Conservation (phyloP, 2,888 invertebrate species). For the Ectemnius lituratus region DNA sequence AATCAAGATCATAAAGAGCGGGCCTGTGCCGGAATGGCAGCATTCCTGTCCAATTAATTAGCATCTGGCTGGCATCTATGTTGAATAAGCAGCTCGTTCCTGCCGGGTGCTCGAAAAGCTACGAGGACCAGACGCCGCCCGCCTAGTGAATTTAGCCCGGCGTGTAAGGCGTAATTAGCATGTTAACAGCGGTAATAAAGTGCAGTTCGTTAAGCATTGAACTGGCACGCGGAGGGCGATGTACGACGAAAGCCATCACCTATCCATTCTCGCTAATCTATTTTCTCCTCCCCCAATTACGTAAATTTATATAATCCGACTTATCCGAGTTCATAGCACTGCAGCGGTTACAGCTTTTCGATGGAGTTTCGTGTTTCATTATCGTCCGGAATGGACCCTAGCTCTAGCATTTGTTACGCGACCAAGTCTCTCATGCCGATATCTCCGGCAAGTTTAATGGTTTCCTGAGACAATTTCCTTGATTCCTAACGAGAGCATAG, state of each 20-base stretch:
- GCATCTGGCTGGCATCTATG: constrained; percentile 21
- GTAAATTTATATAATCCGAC: constrained; percentile 15
- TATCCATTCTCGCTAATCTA: not conserved
- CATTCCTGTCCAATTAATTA: constrained; percentile 47
- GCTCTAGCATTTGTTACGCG: too few species aligned
- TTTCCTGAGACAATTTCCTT: too few species aligned
- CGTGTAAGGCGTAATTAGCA: constrained; percentile 40
- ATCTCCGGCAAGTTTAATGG: too few species aligned
- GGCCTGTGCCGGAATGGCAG: too few species aligned
- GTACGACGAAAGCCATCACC: constrained; percentile 23
- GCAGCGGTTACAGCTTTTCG: too few species aligned
- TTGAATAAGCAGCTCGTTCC: constrained; percentile 12
- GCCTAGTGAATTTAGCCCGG: constrained; percentile 9
- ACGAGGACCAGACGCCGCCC: not conserved
- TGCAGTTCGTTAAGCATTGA: not conserved
- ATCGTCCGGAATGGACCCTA: too few species aligned
- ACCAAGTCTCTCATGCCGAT: too few species aligned
- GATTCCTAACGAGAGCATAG: too few species aligned
- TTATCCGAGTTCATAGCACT: too few species aligned
- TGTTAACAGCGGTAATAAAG: not conserved
- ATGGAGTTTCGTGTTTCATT: too few species aligned
- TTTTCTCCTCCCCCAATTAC: constrained; percentile 34
- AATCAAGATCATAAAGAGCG: too few species aligned
- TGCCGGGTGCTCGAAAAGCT: too few species aligned
- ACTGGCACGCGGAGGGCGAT: constrained; percentile 12